Conservation (phyloP, 2,888 invertebrate genomes). For the Calliopum simillimum region DNA sequence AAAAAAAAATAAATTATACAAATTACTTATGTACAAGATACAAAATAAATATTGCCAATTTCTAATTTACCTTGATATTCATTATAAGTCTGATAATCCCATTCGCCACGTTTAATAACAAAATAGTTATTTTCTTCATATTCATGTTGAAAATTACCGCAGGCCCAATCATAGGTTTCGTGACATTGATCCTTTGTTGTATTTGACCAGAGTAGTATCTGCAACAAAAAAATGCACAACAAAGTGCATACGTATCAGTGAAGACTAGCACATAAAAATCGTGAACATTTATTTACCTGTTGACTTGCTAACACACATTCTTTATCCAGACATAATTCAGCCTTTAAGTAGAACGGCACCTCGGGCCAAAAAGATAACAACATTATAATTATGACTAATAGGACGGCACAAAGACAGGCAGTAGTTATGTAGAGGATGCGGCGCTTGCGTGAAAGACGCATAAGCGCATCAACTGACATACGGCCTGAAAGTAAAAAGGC, state of each 20-base stretch:
- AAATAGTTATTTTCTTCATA: conserved; percentile 62
- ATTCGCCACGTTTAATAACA: conserved; percentile 65
- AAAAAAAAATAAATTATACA: background rate
- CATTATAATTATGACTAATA: conserved; percentile 62
- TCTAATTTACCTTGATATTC: conserved; percentile 63
- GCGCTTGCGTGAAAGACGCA: conserved; percentile 62
- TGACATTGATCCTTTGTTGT: conserved; percentile 62
- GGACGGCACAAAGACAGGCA: conserved; percentile 61
- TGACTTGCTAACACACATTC: conserved; percentile 65
- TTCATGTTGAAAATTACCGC: conserved; percentile 64
- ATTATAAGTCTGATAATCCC: conserved; percentile 64
- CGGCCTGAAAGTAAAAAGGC: conserved; percentile 63
- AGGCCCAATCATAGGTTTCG: conserved; percentile 65
- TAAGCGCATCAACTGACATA: conserved; percentile 59
- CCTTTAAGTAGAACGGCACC: conserved; percentile 63
- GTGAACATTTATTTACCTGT: conserved; percentile 51
- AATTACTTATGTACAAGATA: background rate
- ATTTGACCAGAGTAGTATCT: conserved; percentile 64
- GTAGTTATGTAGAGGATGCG: conserved; percentile 62
- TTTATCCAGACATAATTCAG: conserved; percentile 63
- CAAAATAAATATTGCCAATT: background rate
- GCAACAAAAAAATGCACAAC: conserved; percentile 23
- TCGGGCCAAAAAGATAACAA: conserved; percentile 65
- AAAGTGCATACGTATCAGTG: background rate
- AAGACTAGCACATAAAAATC: background rate